Base-by-base conservation (phyloP, 2,888 invertebrate genomes). In the Phortica okadai region DNA sequence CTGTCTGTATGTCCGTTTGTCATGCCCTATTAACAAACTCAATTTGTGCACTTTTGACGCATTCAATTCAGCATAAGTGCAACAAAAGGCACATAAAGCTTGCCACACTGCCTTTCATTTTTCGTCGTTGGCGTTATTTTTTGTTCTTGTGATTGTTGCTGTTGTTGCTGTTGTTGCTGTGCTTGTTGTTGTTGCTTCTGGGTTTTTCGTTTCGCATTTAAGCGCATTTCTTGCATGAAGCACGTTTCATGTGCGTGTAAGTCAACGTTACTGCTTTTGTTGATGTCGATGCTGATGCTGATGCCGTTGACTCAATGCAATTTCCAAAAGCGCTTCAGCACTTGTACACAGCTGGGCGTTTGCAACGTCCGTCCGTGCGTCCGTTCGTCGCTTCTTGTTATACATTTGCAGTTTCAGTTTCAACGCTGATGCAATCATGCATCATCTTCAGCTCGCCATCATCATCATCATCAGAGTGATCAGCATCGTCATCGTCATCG, bases 21-120 rank as follows among this genome's bases (percentile, higher is more conserved):
- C 66, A 73, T 76, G 79, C 79, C 79, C 83, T 82, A 83, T 83
- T 83, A 84, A 83, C 83, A 83, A 83, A 83, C 83, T 83, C 82
- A 83, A 84, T 83, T 83, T 82, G 81, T 78, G 79, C 78, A 77
- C 84, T 80, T 84, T 84, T 84, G 76, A 77, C 50, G 50, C 50
- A 50, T 50, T 50, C 50, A 50, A 50, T 50, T 50, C 50, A 74
- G 70, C 76, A 66, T 59, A 72, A 25, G 72, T 11, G n/a, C 7
- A 50, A 76, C 79, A 72, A 73, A 76, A 78, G 50, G 54, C 25
- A 78, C 78, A 82, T 78, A 25, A 77, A 74, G 74, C 33, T 33
- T 33, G 33, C 33, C 33, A 33, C 33, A 33, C 33, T 33, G 33
- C 33, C 33, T 33, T 33, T 33, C 33, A 33, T 33, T 33, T 33